These are phyloP conservation scores for Hydractinia symbiolongicarpus DNA, from an alignment of 30 jellyfish, hydroid and myxozoan species.

Conservation along the genomic window DNA sequence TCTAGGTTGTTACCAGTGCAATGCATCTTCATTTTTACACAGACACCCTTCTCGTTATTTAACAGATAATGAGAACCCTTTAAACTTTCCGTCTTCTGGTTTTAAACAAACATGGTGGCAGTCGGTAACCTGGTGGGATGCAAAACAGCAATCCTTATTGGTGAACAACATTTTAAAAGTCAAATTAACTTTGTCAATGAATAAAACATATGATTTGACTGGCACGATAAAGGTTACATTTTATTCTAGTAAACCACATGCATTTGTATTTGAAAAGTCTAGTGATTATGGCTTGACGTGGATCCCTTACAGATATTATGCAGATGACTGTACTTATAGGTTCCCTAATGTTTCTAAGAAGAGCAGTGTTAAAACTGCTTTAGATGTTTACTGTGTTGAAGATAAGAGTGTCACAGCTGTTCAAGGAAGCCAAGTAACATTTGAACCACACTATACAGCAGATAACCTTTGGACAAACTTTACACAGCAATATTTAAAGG, in stretches of 20 bases:
- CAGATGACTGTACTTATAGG: constrained; percentile 63
- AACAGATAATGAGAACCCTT: constrained; percentile 50
- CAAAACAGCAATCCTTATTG: constrained; percentile 40
- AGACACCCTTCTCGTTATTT: constrained; percentile 49
- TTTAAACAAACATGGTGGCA: constrained; percentile 84
- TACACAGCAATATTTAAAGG: constrained; percentile 44
- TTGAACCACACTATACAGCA: constrained; percentile 38
- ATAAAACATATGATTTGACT: constrained; percentile 59
- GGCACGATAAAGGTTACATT: constrained; percentile 58
- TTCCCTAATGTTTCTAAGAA: constrained; percentile 31
- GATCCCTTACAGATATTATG: constrained; percentile 64
- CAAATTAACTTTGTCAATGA: constrained; percentile 52
- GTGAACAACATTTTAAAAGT: constrained; percentile 49
- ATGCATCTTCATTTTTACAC: constrained; percentile 26
- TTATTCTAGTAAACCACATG: constrained; percentile 71
- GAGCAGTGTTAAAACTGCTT: constrained; percentile 13
- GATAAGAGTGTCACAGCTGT: constrained; percentile 29
- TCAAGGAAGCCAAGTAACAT: constrained; percentile 39
- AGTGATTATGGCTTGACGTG: constrained; percentile 59
- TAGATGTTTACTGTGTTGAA: constrained; percentile 43
- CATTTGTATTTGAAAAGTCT: constrained; percentile 49
- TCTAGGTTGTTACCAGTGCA: constrained; percentile 40
- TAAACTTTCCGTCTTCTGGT: constrained; percentile 41
- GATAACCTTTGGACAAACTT: constrained; percentile 43
- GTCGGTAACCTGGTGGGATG: constrained; percentile 93